Conservation (phyloP, 2,888 invertebrate species). For the Rhorus exstirpatorius region DNA sequence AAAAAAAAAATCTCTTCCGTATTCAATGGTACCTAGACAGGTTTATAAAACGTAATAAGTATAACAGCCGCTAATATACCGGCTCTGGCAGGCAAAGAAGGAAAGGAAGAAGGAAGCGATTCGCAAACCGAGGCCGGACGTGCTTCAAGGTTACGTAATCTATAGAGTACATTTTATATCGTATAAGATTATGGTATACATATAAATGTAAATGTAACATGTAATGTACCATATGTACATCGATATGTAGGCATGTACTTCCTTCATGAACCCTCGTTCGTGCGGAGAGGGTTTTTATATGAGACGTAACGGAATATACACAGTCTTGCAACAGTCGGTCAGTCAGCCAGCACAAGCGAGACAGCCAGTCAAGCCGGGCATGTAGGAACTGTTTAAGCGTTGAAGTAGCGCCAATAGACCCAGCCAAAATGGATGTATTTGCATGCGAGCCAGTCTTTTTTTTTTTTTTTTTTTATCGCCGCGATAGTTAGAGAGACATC, state of each 20-base stretch:
- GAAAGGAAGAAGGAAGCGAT: constrained; percentile 69
- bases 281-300: constrained; percentile 33
- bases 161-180: constrained; percentile 42
- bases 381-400: constrained; percentile 60
- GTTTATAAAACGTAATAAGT: constrained; percentile 64
- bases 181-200: constrained; percentile 20
- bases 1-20: constrained; percentile 49
- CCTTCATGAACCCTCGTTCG: constrained; percentile 31
- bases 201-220: not conserved
- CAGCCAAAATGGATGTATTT: constrained; percentile 60
- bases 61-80: constrained; percentile 44
- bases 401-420: constrained; percentile 68
- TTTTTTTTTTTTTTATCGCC: constrained; percentile 36
- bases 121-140: constrained; percentile 65
- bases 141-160: constrained; percentile 69
- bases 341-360: constrained; percentile 39
- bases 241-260: not conserved
- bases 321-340: constrained; percentile 58
- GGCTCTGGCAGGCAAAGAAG: constrained; percentile 61
- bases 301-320: constrained; percentile 52
- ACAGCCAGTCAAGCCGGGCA: constrained; percentile 40
- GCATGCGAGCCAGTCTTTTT: constrained; percentile 48
- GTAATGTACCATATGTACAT: not conserved
- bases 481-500: constrained; percentile 9
- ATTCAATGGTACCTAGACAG: constrained; percentile 19